Base-by-base conservation (phyloP, 1,140 invertebrate genomes). In the Ceratina australensis region DNA sequence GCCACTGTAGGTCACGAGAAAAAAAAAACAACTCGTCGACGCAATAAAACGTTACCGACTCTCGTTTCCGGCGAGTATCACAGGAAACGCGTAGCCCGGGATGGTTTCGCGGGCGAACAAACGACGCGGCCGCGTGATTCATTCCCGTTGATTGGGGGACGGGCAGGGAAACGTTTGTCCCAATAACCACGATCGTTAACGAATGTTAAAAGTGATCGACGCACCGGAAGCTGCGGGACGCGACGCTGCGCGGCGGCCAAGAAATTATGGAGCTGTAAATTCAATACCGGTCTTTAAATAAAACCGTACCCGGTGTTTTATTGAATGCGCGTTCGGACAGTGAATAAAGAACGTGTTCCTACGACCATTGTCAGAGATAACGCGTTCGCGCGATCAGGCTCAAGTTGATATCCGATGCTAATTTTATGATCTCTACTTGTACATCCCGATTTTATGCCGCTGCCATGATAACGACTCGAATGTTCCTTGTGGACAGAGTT, bases 1-100 rank as follows among this genome's bases (percentile, higher is more conserved):
- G 33, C 49, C 47, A 20, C 16, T 47, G 65, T 52, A n/a, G 2
- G 56, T 16, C 16, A 15, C 50, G 63, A 42, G 71, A 71, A 71
- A 42, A 42, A 77, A 71, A 71, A 42, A 42, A 77, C 61, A 71
- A 33, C 67, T 63, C 57, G 74, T 47, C 74, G 67, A 18, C 57
- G 74, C 56, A 69, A 77, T 77, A 77, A 77, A 77, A 77, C 49
- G 74, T 77, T 49, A 67, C 22, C 18, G 66, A 18, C 26, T 24
- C 67, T 71, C 57, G 74, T 77, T 71, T 77, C 74, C 66, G 57
- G 74, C 47, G 47, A 61, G 33, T 42, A 42, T 28, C 57, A 26
- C 56, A 26, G 73, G 73, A 59, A 68, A 76, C 74, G 24, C 57
- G 67, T 76, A 24, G 15, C 15, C 20, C 66, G 28, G 42, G 57